These are phyloP conservation scores for Sesia bembeciformis DNA, from an alignment of 2,888 invertebrate genomes.

Conservation along the genomic window DNA sequence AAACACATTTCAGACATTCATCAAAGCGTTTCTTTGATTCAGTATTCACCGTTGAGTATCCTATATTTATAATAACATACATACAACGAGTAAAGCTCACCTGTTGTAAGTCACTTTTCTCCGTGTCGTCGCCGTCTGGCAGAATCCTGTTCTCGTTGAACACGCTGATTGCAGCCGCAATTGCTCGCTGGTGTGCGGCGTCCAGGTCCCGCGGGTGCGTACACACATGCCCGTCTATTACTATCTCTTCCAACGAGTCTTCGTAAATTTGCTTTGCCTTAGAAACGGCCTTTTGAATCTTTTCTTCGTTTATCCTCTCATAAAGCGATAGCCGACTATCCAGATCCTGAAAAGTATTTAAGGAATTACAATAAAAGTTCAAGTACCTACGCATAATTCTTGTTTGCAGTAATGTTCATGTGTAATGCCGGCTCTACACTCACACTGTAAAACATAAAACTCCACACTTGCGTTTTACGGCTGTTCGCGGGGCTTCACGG, in stretches of 20 bases:
- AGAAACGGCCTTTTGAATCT: slow-evolving; percentile 13
- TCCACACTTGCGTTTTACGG: no score
- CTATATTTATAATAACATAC: no score
- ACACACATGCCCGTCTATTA: slow-evolving; percentile 7
- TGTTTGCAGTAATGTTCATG: no score
- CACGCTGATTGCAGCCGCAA: slow-evolving; percentile 3
- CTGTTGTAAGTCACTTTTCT: slow-evolving; percentile 10
- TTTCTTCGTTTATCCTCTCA: slow-evolving; percentile 19
- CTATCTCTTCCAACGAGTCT: slow-evolving; percentile 1
- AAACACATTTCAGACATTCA: no score
- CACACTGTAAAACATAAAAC: no score
- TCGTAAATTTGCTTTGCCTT: slow-evolving; percentile 17
- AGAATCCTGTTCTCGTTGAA: slow-evolving; percentile 9
- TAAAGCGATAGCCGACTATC: slow-evolving; percentile 14
- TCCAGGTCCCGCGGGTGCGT: slow-evolving; percentile 13
- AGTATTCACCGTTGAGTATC: no score
- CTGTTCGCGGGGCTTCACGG: no score
- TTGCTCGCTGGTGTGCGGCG: slow-evolving; percentile 9
- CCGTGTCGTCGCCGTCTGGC: slow-evolving; percentile 4
- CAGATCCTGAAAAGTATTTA: slow-evolving; percentile 17
- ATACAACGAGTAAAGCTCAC: background rate
- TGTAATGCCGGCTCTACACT: no score
- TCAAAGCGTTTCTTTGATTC: no score
- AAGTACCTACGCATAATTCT: no score
- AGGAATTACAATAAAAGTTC: no score